Conservation (phyloP, 2,797 vertebrate species). For the Odontamblyopus rebecca region DNA sequence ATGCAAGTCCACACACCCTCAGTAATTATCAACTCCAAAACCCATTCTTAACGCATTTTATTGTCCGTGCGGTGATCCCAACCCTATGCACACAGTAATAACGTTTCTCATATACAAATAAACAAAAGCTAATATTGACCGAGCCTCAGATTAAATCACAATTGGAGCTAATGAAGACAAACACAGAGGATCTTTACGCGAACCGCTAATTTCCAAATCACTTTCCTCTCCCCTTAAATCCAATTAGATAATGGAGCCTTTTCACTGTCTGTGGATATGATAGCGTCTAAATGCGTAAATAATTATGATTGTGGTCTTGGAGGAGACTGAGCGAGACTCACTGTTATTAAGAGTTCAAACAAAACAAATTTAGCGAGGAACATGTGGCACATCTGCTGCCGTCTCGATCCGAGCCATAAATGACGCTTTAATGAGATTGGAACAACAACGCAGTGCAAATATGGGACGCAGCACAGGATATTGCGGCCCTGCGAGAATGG, state of each 20-base stretch:
- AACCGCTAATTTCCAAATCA: conserved; percentile 12
- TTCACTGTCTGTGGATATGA: conserved; percentile 21
- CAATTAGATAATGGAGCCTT: conserved; percentile 26
- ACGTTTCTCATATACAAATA: neutral
- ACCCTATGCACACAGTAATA: neutral
- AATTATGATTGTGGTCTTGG: conserved; percentile 47
- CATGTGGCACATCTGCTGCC: conserved; percentile 39
- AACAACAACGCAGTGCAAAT: conserved; percentile 22
- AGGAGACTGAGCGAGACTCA: conserved; percentile 29
- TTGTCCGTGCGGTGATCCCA: neutral
- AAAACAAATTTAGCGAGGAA: conserved; percentile 31
- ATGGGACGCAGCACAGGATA: neutral
- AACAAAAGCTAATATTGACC: conserved; percentile 12
- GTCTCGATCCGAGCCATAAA: conserved; percentile 26
- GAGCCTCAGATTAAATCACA: conserved; percentile 12
- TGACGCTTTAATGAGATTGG: conserved; percentile 47
- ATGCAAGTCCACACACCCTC: neutral
- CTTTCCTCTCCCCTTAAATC: conserved; percentile 30
- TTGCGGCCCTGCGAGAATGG: neutral
- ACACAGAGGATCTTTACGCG: conserved; percentile 3
- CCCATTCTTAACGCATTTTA: neutral
- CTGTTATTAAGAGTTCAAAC: conserved; percentile 50
- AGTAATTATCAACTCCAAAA: neutral
- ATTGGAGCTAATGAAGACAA: conserved; percentile 18
- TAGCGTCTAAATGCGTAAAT: conserved; percentile 37